Percentiles rank a stretch among this genome's conserved stretches.
Conservation (phyloP, 2,113 vertebrate genomes). For the Scomber colias region DNA sequence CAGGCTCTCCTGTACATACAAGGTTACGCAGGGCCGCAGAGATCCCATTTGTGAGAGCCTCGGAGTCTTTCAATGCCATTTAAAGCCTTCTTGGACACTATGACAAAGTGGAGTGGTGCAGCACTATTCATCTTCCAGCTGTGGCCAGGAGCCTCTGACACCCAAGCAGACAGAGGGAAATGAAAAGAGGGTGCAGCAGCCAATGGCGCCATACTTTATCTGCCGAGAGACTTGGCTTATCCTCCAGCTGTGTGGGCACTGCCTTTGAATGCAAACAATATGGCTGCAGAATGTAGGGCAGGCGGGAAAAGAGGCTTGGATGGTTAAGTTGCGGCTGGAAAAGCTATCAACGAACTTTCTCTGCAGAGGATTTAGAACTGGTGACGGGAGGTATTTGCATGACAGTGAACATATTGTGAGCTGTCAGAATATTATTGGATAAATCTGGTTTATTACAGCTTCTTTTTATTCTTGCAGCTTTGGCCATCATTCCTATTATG, state of each 20-base stretch:
- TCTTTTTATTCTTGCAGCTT: slow-evolving; percentile 12
- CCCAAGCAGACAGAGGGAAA: slow-evolving; percentile 76
- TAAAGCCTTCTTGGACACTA: slow-evolving; percentile 77
- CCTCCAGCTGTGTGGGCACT: slow-evolving; percentile 78
- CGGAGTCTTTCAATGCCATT: slow-evolving; percentile 79
- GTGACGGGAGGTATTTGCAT: slow-evolving; percentile 28
- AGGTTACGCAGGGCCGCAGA: slow-evolving; percentile 66
- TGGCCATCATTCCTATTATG: neutral
- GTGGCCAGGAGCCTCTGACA: slow-evolving; percentile 78
- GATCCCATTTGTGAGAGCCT: slow-evolving; percentile 68
- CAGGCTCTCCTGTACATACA: slow-evolving; percentile 42
- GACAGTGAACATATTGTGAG: slow-evolving; percentile 25
- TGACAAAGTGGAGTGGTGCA: slow-evolving; percentile 80
- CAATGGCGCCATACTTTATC: slow-evolving; percentile 69
- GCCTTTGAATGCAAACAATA: slow-evolving; percentile 80
- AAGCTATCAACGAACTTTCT: slow-evolving; percentile 52
- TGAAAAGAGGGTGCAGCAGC: slow-evolving; percentile 77
- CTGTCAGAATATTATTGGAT: slow-evolving; percentile 26
- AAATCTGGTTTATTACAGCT: slow-evolving; percentile 38
- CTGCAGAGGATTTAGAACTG: slow-evolving; percentile 57
- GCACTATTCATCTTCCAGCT: slow-evolving; percentile 82
- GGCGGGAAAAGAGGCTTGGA: slow-evolving; percentile 55
- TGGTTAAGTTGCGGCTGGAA: slow-evolving; percentile 41
- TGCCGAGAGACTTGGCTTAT: slow-evolving; percentile 77
- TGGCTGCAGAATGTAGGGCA: slow-evolving; percentile 77